phyloP scores from a whole-genome alignment of 2,888 invertebrate species.

The Ceraclea dissimilis region DNA sequence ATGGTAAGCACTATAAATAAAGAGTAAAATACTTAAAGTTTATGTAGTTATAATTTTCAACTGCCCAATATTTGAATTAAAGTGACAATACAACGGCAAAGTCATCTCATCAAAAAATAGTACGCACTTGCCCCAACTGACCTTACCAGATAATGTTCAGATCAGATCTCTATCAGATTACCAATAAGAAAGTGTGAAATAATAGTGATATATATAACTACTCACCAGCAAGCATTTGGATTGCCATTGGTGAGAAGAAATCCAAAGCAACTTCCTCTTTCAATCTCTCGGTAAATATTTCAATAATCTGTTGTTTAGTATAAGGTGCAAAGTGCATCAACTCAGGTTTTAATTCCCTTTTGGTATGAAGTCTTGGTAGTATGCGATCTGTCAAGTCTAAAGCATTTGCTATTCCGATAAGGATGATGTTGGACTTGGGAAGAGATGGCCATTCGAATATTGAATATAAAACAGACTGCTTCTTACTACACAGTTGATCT shows the following conservation, averaged over 20 bases:
- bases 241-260: slow-evolving; percentile 72
- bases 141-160: too few relatives aligned
- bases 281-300: slow-evolving; percentile 76
- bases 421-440: slow-evolving; percentile 58
- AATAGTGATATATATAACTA: too few relatives aligned
- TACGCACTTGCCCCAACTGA: too few relatives aligned
- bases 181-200: too few relatives aligned
- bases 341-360: slow-evolving; percentile 62
- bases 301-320: slow-evolving; percentile 78
- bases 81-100: too few relatives aligned
- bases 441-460: slow-evolving; percentile 90
- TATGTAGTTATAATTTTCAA: too few relatives aligned
- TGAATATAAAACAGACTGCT: slow-evolving; percentile 81
- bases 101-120: too few relatives aligned
- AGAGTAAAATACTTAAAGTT: too few relatives aligned
- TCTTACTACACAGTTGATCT: slow-evolving; percentile 80
- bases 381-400: slow-evolving; percentile 89
- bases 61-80: too few relatives aligned
- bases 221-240: slow-evolving; percentile 79
- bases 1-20: too few relatives aligned
- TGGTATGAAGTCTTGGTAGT: slow-evolving; percentile 77
- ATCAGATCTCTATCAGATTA: too few relatives aligned
- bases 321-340: slow-evolving; percentile 91
- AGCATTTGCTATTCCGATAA: slow-evolving; percentile 93
- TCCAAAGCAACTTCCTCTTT: slow-evolving; percentile 59